phyloP scores from a whole-genome alignment of 2,888 invertebrate species.

The Euphydryas editha region DNA sequence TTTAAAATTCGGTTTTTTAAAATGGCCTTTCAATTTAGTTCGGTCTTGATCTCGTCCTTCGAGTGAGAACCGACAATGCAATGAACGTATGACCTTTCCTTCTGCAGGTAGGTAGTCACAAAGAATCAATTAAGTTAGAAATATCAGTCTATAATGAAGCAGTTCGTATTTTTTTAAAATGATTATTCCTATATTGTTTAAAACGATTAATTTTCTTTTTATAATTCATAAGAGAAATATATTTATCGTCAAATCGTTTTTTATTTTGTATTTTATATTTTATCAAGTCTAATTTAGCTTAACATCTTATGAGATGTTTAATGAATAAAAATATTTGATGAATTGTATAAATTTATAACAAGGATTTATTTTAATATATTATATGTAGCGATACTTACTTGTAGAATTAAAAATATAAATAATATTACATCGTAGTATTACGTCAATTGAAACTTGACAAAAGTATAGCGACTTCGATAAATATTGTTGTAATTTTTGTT shows the following conservation, averaged over 20 bases:
- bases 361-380: too few relatives aligned
- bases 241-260: slow-evolving; percentile 1
- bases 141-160: slow-evolving; percentile 27
- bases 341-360: too few relatives aligned
- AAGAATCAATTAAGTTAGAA: slow-evolving; percentile 28
- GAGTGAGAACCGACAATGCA: slow-evolving; percentile 17
- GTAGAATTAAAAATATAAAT: too few relatives aligned
- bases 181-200: not conserved
- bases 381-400: too few relatives aligned
- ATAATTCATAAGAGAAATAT: slow-evolving; percentile 11
- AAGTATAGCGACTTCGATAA: too few relatives aligned
- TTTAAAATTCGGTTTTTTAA: not conserved
- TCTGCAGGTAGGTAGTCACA: slow-evolving; percentile 28
- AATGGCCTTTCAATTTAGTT: slow-evolving; percentile 5
- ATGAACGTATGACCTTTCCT: slow-evolving; percentile 30
- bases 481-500: too few relatives aligned
- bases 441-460: too few relatives aligned
- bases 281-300: not conserved
- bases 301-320: too few relatives aligned
- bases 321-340: not conserved
- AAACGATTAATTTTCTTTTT: slow-evolving; percentile 11
- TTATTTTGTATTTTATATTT: not conserved
- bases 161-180: slow-evolving; percentile 17
- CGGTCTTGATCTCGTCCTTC: slow-evolving; percentile 5
- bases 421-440: too few relatives aligned